Base-by-base conservation (phyloP, 2,888 invertebrate species). In the Hydriomena furcata region DNA sequence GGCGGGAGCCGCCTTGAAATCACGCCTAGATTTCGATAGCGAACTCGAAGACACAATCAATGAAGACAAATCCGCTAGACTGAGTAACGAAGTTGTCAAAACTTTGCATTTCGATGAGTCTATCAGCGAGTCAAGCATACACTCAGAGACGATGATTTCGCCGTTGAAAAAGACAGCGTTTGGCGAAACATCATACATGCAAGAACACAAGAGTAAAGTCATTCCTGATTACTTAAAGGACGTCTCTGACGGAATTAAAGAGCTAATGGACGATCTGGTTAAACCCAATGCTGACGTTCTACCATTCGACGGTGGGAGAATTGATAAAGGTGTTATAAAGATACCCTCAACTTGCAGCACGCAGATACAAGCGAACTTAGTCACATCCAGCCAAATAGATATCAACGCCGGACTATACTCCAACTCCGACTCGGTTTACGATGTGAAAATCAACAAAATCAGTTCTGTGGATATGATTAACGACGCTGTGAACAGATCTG, bases 331-430 rank as follows among this genome's bases (percentile, higher is more conserved):
- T 0, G 0, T 61, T 0, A 58, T 48, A 12, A 60, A 60, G n/a
- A 11, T 36, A 0, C 47, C 66, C 0, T 79, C 83, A 0, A 77
- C 71, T 0, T 66, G 71, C 32, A 83, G 79, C 45, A 79, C 66
- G 0, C 74, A 86, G 40, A 66, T 85, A 25, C 88, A 90, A 63
- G 79, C 85, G 0, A 81, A 84, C 55, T 51, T 85, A 2, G 21
- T 71, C 0, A 65, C 77, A 0, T 82, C 89, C 0, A 89, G 88
- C 46, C 89, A 89, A 64, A 73, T 88, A 7, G 88, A 87, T 21
- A 27, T 88, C 0, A 61, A 66, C 6, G 32, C 64, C 0, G 75
- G 72, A 2, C 11, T 65, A 0, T 56, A 48, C 37, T 75, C 71
- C 0, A 64, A 55, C n/a, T n/a, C 60, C 0, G 66, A 66, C 1